Evolutionary conservation across 2,113 vertebrate genomes (phyloP), one percentile per base, ranked within the genome.

Genomic region (Vidua chalybeata): DNA sequence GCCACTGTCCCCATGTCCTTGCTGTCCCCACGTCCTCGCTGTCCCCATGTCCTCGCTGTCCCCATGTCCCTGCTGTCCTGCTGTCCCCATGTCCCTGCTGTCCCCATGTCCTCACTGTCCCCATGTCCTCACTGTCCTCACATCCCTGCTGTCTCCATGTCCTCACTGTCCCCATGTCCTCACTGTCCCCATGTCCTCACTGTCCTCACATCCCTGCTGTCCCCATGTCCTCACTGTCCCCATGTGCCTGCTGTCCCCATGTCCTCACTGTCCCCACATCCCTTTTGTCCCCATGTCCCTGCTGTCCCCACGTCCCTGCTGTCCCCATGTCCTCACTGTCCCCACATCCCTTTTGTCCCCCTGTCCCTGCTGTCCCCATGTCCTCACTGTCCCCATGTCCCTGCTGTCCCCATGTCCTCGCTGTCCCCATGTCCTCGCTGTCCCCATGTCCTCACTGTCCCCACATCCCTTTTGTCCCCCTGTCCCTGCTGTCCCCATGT

Each of bases 201-300:
- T 2, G 0, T 69, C 66, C 35, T n/a, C n/a, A n/a, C n/a, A n/a
- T n/a, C n/a, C 28, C 52, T 35, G 4, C 24, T 2, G 0, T 69
- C 66, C 35, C 58, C 55, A 27, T 3, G 1, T 35, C 35, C 35
- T 8, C 8, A 4, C 28, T 54, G 52, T 54, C 28, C 52, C 52
- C 28, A 54, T 8, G 8, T 35, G n/a, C n/a, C 35, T 35, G 6
- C 28, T 54, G 52, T 54, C 28, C 52, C 52, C 28, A 54, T 8
- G 8, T 35, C 35, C 35, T 35, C 35, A 4, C 24, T 2, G 0
- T 69, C 66, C 35, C 58, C 55, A 27, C n/a, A n/a, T n/a, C n/a
- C n/a, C n/a, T n/a, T n/a, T n/a, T 2, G 0, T 69, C 66, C 35
- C 58, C 55, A 27, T 3, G 1, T 35, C 35, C 35, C 8, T 8